Conservation (phyloP, 2,797 vertebrate species). For the Catharus ustulatus region DNA sequence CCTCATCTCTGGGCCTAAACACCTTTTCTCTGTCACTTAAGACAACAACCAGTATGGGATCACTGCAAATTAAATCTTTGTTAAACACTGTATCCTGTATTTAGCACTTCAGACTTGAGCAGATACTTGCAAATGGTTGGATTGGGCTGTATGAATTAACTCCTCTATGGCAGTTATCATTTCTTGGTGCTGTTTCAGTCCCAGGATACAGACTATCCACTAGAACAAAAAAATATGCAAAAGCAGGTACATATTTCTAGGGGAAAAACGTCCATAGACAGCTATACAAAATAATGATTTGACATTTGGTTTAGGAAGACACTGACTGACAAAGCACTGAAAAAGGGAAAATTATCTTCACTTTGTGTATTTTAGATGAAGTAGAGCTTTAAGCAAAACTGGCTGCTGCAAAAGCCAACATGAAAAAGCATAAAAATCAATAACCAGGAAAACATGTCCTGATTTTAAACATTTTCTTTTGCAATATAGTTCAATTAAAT, state of each 20-base stretch:
- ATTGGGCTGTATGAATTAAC: neutral
- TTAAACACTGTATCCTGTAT: neutral
- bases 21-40: neutral
- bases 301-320: neutral
- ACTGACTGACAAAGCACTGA: neutral
- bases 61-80: neutral
- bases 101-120: neutral
- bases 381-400: neutral
- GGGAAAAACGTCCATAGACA: neutral
- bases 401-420: neutral
- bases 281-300: neutral
- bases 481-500: neutral
- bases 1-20: neutral
- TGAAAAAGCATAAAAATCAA: neutral
- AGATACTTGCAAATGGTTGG: neutral
- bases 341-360: neutral
- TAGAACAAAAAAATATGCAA: neutral
- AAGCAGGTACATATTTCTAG: neutral
- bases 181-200: neutral
- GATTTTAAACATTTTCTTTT: neutral
- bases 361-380: neutral
- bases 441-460: neutral
- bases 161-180: neutral
- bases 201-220: neutral
- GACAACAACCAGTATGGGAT: neutral